Conservation (phyloP, 30 jellyfish, hydroid and myxozoan species). For the Turritopsis dohrnii region DNA sequence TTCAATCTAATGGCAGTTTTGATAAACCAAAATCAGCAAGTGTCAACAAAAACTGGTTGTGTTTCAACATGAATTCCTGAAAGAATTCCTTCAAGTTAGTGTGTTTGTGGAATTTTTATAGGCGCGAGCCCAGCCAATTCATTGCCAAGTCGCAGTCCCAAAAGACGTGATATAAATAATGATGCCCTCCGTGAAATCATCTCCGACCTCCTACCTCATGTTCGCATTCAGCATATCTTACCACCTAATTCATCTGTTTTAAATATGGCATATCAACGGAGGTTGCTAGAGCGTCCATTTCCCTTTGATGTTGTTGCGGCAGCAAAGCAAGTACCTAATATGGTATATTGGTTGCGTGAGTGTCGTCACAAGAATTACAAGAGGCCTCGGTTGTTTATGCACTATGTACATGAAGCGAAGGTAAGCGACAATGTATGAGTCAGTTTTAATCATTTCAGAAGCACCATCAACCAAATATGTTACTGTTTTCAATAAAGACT, state of each 20-base stretch:
- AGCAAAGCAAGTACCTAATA: constrained; percentile 21
- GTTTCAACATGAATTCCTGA: too few species aligned
- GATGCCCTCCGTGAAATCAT: constrained; percentile 56
- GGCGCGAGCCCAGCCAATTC: constrained; percentile 55
- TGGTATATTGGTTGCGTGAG: constrained; percentile 31
- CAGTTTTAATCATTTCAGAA: too few species aligned
- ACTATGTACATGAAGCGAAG: constrained; percentile 82
- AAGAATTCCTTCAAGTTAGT: neutral
- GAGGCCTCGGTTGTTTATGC: constrained; percentile 77
- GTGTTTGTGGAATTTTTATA: constrained; percentile 1
- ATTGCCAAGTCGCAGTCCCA: constrained; percentile 79
- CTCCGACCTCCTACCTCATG: constrained; percentile 43
- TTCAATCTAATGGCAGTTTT: too few species aligned
- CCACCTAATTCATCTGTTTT: constrained; percentile 71
- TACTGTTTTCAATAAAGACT: too few species aligned
- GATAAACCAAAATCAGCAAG: too few species aligned
- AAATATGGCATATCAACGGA: constrained; percentile 76
- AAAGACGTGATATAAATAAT: constrained; percentile 71
- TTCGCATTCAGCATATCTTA: constrained; percentile 64
- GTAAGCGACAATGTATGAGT: too few species aligned
- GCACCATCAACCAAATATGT: too few species aligned
- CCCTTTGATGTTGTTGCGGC: constrained; percentile 68
- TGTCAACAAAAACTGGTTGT: too few species aligned
- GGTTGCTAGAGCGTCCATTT: constrained; percentile 64
- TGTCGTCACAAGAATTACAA: constrained; percentile 32